phyloP scores from a whole-genome alignment of 1,140 invertebrate genomes.

The Brachionus rotundiformis region DNA sequence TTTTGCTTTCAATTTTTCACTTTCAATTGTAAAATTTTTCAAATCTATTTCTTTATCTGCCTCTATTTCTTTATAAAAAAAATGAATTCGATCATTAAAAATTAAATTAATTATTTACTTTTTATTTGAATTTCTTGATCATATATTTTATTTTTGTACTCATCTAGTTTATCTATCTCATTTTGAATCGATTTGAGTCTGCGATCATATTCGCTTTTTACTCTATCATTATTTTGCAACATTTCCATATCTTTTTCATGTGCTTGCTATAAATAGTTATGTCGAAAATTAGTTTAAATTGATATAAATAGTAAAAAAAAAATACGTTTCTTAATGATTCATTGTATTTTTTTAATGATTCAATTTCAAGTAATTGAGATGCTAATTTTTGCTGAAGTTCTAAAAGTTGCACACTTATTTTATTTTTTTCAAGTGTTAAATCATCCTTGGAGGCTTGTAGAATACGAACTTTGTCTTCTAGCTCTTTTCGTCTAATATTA shows the following conservation, averaged over 20 bases:
- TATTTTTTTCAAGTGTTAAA: neutral
- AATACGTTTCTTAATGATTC: constrained; percentile 35
- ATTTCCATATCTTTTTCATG: constrained; percentile 32
- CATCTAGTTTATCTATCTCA: constrained; percentile 37
- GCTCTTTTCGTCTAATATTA: constrained; percentile 5
- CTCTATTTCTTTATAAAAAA: neutral
- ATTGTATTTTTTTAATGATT: constrained; percentile 45
- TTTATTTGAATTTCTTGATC: constrained; percentile 32
- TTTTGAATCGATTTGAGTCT: constrained; percentile 28
- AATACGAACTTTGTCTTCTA: constrained; percentile 6
- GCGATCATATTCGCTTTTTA: constrained; percentile 44
- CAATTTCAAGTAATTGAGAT: constrained; percentile 41
- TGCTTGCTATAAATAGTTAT: constrained; percentile 12
- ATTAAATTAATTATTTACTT: neutral
- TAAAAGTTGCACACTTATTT: constrained; percentile 34
- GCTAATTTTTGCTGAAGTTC: constrained; percentile 43
- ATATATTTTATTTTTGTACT: constrained; percentile 4
- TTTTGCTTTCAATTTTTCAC: constrained; percentile 18
- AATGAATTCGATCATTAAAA: neutral
- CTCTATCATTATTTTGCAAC: constrained; percentile 23
- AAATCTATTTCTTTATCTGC: constrained; percentile 42
- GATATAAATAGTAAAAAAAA: neutral
- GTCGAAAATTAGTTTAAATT: neutral
- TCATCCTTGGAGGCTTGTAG: constrained; percentile 42
- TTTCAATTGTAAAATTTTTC: constrained; percentile 25